Base-by-base conservation (phyloP, 2,797 vertebrate genomes). In the Synaphobranchus kaupii region DNA sequence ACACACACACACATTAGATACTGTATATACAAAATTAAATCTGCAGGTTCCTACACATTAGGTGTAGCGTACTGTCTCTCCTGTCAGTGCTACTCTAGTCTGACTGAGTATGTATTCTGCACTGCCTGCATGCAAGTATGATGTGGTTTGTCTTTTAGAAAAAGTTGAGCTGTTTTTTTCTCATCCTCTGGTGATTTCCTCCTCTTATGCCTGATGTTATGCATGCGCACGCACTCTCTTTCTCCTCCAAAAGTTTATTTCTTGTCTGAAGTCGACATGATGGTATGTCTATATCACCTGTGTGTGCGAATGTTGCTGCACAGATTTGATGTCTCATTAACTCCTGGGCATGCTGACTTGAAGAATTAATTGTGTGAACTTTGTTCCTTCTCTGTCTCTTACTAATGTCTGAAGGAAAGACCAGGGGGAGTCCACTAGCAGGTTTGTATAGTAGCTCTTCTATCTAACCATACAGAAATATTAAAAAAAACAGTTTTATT, bases 351-450 rank as follows among this genome's bases (percentile, higher is more conserved):
- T 95, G 90, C 88, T 28, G 89, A 90, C 90, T 48, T 87, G 92
- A 90, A 91, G 90, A 90, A 90, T 94, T 93, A 90, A 89, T 89
- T 88, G 90, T 89, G 92, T 88, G 93, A 94, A 93, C 92, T 92
- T 91, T 87, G 92, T 91, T 93, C 73, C 93, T 92, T 96, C 95
- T 96, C 91, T 95, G 94, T 94, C 92, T 90, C 93, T 93, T 92
- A 92, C 66, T 94, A 91, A 93, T 91, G 92, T 92, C 92, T 95
- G 95, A 97, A 97, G 97, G 95, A 97, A 97, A 95, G 97, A 97
- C 91, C 97, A 97, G 96, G 96, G 96, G 89, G 97, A 97, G 94
- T 87, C 96, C 84, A 93, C 96, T 83, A 95, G 95, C 95, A 97
- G 97, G 97, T 97, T 96, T 94, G 97, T 68, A 68, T 68, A 28